These are phyloP conservation scores for Spongilla lacustris DNA, from an alignment of 37 sponge, comb jelly and placozoan genomes.

Conservation along the genomic window DNA sequence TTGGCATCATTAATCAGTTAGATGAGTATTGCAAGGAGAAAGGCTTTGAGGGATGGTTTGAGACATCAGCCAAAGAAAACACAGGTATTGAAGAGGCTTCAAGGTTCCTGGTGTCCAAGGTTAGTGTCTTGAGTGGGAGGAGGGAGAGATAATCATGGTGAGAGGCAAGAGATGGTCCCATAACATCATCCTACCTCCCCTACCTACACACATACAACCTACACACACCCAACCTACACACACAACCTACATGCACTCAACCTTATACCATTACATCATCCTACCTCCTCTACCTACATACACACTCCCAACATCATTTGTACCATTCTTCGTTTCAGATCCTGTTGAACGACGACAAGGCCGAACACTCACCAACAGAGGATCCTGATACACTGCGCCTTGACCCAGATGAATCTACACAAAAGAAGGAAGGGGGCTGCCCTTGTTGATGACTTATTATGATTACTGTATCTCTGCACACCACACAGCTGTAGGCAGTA, in stretches of 20 bases:
- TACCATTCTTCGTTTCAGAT: neutral
- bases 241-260: neutral
- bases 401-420: neutral
- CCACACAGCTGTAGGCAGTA: neutral
- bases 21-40: constrained; percentile 95
- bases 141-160: neutral
- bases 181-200: too few relatives aligned
- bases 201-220: too few relatives aligned
- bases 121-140: constrained; percentile 11
- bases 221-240: too few relatives aligned
- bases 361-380: neutral
- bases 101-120: constrained; percentile 87
- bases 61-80: constrained; percentile 99
- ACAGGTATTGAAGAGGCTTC: constrained; percentile 97
- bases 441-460: neutral
- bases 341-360: neutral
- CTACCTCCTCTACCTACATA: too few relatives aligned
- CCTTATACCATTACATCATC: constrained; percentile 7
- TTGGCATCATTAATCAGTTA: constrained; percentile 78
- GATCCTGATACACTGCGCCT: neutral
- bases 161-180: neutral
- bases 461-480: too few relatives aligned
- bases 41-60: constrained; percentile 90
- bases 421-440: neutral
- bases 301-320: too few relatives aligned